Evolutionary conservation across 2,113 vertebrate species (phyloP).

Genomic region (Muntiacus muntjak): DNA sequence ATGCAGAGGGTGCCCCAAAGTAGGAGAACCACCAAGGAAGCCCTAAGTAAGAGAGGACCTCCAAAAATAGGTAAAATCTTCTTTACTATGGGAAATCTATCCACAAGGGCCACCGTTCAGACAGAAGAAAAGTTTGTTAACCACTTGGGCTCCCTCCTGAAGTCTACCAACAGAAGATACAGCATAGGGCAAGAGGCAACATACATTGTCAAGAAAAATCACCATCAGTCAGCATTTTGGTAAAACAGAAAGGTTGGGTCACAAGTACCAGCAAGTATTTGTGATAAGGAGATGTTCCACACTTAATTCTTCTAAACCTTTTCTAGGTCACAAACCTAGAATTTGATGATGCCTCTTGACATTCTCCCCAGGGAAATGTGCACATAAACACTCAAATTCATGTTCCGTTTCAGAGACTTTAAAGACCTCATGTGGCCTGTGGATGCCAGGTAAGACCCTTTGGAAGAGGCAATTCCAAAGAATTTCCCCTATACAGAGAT

Average conservation of each 20-base stretch:
- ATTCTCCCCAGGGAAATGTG: not conserved
- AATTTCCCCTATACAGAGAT: not conserved
- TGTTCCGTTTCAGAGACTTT: not conserved
- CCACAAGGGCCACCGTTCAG: not conserved
- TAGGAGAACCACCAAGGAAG: not conserved
- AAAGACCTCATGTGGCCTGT: not conserved
- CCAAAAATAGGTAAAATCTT: not conserved
- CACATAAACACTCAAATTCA: not conserved
- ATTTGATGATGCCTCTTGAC: not conserved
- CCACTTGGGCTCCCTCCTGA: not conserved
- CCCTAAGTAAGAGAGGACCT: fast-evolving
- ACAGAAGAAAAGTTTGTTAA: not conserved
- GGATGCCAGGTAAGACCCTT: not conserved
- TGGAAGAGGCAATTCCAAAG: not conserved
- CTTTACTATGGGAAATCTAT: not conserved
- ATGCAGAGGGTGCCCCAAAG: not conserved
- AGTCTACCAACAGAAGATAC: not conserved
- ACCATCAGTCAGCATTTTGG: not conserved
- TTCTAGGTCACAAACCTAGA: not conserved
- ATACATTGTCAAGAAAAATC: not conserved
- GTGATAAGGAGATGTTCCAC: not conserved
- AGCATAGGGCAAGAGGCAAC: not conserved
- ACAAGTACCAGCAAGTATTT: not conserved
- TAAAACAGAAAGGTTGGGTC: not conserved
- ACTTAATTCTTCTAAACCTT: not conserved